A percentile compares a stretch with the other conserved stretches of the same genome.
phyloP scores from a whole-genome alignment of 2,113 vertebrate genomes.

The Xenopus laevis region DNA sequence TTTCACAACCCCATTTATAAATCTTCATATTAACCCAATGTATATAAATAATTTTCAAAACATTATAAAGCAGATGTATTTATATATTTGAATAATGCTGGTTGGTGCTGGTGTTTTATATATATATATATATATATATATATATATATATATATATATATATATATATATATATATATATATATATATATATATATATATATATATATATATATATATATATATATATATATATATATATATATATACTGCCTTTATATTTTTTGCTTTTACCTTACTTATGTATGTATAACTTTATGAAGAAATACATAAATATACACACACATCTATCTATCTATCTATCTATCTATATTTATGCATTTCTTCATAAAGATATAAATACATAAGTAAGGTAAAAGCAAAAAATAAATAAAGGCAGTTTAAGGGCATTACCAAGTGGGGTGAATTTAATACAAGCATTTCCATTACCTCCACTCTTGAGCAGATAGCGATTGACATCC shows the following conservation, averaged over 20 bases:
- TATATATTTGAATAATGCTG: neutral
- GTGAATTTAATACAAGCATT: no score
- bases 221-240: slow-evolving; percentile 1
- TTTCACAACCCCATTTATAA: no score
- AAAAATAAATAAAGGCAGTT: no score
- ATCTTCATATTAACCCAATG: no score
- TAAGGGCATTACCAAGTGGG: no score
- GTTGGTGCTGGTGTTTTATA: neutral
- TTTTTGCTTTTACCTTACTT: no score
- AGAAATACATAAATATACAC: neutral
- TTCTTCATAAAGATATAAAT: neutral
- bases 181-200: slow-evolving; percentile 1
- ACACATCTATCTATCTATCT: no score
- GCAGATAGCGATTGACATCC: slow-evolving; percentile 95
- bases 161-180: slow-evolving; percentile 1
- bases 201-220: slow-evolving; percentile 1
- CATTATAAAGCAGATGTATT: no score
- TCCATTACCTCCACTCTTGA: slow-evolving; percentile 87
- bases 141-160: slow-evolving; percentile 1
- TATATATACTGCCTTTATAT: no score
- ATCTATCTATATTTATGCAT: no score
- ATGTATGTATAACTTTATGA: neutral
- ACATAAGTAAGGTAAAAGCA: no score
- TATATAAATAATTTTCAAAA: no score
- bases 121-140: neutral